Percentiles rank a stretch among this genome's conserved stretches.
Evolutionary conservation across 2,888 invertebrate genomes (phyloP).

Genomic region (Drosophila parthenogenetica): DNA sequence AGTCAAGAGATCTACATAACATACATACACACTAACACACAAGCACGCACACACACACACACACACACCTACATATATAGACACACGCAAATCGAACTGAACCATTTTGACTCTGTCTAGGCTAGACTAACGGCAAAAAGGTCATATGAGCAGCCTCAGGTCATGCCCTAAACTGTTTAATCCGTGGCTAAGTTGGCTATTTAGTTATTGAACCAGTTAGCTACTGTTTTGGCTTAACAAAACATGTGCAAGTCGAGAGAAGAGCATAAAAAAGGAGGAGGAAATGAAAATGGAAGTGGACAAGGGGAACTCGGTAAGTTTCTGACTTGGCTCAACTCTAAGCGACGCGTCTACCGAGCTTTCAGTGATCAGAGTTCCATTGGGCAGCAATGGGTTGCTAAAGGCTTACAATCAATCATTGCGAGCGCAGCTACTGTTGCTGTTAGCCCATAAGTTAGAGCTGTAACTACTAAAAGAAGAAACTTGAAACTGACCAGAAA

Average conservation of each 20-base stretch:
- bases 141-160: slow-evolving; percentile 3
- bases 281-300: background rate
- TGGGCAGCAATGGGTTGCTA: slow-evolving; percentile 8
- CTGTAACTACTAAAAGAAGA: background rate
- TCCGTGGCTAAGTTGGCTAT: slow-evolving; percentile 16
- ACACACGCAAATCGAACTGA: too few relatives aligned
- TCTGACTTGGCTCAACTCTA: too few relatives aligned
- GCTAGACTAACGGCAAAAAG: background rate
- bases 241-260: slow-evolving; percentile 40
- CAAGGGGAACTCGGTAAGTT: background rate
- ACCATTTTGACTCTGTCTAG: background rate
- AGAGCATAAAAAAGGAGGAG: background rate
- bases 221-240: slow-evolving; percentile 49
- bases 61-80: background rate
- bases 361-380: too few relatives aligned
- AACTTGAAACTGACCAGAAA: slow-evolving; percentile 3
- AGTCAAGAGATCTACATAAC: slow-evolving; percentile 21
- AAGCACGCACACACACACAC: background rate
- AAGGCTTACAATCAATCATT: slow-evolving; percentile 53
- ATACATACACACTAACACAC: background rate
- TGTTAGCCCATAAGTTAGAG: slow-evolving; percentile 27
- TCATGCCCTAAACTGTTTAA: slow-evolving; percentile 30
- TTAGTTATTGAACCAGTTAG: slow-evolving; percentile 28
- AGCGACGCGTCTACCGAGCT: too few relatives aligned
- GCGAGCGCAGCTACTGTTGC: slow-evolving; percentile 23